Percentiles rank a stretch among this genome's conserved stretches.
Conservation (phyloP, 1,140 invertebrate species). For the Drosophila micromelanica region DNA sequence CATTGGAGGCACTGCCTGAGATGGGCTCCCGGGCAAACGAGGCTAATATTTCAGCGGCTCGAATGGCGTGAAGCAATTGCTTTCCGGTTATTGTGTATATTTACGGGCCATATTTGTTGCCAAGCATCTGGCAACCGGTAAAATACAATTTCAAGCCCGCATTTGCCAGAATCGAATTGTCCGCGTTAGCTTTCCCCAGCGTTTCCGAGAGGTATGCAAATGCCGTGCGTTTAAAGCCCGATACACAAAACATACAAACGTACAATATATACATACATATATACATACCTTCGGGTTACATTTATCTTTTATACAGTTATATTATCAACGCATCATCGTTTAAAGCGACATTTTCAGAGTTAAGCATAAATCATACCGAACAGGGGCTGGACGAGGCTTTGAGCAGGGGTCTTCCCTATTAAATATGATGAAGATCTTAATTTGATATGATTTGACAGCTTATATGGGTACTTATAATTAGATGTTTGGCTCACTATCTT, state of each 20-base stretch:
- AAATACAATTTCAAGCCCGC: conserved; percentile 68
- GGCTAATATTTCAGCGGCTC: conserved; percentile 76
- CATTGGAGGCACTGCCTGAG: not conserved
- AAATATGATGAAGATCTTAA: conserved; percentile 12
- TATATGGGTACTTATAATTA: not conserved
- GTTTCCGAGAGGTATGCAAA: conserved; percentile 10
- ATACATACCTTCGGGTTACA: not conserved
- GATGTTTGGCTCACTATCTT: not conserved
- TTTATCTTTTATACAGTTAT: conserved; percentile 48
- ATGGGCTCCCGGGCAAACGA: conserved; percentile 52
- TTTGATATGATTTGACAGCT: conserved; percentile 20
- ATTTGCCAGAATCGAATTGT: conserved; percentile 47
- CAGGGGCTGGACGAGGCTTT: not conserved
- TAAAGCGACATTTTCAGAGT: not conserved
- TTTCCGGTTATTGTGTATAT: conserved; percentile 67
- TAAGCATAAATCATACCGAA: not conserved
- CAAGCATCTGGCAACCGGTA: conserved; percentile 58
- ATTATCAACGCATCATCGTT: conserved; percentile 42
- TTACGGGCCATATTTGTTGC: conserved; percentile 55
- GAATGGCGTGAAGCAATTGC: conserved; percentile 74
- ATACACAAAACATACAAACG: not conserved
- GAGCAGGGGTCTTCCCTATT: not conserved
- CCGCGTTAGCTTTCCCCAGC: conserved; percentile 11
- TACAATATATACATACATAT: not conserved
- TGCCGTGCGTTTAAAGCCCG: not conserved